A percentile compares a stretch with the other conserved stretches of the same genome.
phyloP scores from a whole-genome alignment of 2,888 invertebrate species.

The Tromatobia lineatoria region DNA sequence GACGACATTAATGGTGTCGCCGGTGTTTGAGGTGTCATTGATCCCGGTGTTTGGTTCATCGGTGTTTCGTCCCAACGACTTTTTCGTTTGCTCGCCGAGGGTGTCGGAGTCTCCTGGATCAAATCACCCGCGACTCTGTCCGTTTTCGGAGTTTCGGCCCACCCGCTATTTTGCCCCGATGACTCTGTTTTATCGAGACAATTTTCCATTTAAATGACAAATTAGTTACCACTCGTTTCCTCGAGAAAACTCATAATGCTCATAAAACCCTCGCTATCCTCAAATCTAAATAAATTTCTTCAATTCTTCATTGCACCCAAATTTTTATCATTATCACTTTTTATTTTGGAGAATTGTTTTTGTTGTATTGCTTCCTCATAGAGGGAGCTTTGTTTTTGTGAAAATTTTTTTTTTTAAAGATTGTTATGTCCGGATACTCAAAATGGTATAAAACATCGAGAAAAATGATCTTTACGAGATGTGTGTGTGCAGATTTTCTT shows the following conservation, averaged over 20 bases:
- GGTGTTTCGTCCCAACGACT: constrained; percentile 99
- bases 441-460: too few species aligned
- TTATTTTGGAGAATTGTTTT: too few species aligned
- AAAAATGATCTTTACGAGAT: too few species aligned
- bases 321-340: too few species aligned
- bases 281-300: too few species aligned
- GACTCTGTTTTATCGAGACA: constrained; percentile 88
- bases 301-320: too few species aligned
- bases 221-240: background rate
- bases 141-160: constrained; percentile 99
- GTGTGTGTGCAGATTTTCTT: too few species aligned
- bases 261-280: too few species aligned
- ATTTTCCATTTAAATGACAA: background rate
- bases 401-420: too few species aligned
- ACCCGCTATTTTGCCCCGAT: constrained; percentile 97
- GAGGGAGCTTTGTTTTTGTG: too few species aligned
- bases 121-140: constrained; percentile 93
- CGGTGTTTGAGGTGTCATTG: constrained; percentile 92
- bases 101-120: constrained; percentile 97
- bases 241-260: background rate
- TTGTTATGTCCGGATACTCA: too few species aligned
- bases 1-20: constrained; percentile 92
- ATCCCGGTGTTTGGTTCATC: constrained; percentile 89
- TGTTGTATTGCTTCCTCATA: too few species aligned
- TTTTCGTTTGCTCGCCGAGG: constrained; percentile 96